Conservation (phyloP, 2,888 invertebrate species). For the Scelioninae gen. 2 region DNA sequence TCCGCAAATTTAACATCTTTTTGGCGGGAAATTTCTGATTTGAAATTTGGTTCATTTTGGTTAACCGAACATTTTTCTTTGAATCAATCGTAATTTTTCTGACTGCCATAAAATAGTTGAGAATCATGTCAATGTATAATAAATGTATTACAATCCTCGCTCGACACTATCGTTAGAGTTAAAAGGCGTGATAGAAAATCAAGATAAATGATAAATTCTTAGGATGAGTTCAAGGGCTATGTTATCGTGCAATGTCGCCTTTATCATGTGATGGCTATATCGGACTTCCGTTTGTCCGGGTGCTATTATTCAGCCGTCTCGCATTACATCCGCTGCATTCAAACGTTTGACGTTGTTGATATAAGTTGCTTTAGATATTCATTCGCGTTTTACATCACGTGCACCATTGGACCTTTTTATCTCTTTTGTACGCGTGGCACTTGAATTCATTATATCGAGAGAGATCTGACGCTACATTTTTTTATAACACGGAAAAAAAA, state of each 20-base stretch:
- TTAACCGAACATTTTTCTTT: no score
- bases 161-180: constrained; percentile 7
- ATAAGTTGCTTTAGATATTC: constrained; percentile 52
- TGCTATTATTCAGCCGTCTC: constrained; percentile 51
- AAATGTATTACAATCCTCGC: no score
- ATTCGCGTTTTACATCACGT: constrained; percentile 42
- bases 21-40: no score
- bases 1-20: no score
- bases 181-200: constrained; percentile 6
- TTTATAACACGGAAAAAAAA: not conserved
- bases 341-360: constrained; percentile 40
- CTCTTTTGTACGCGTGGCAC: constrained; percentile 19
- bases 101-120: no score
- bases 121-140: no score
- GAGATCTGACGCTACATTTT: not conserved
- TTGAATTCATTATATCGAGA: constrained; percentile 21
- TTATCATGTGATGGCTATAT: constrained; percentile 49
- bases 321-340: constrained; percentile 50
- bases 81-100: no score
- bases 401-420: constrained; percentile 39
- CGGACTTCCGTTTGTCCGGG: constrained; percentile 52
- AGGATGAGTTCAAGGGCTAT: constrained; percentile 47
- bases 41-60: no score
- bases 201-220: constrained; percentile 21
- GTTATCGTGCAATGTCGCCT: constrained; percentile 51